Evolutionary conservation across 2,797 vertebrate genomes (phyloP).

Genomic region (Hypotaenidia philippensis): DNA sequence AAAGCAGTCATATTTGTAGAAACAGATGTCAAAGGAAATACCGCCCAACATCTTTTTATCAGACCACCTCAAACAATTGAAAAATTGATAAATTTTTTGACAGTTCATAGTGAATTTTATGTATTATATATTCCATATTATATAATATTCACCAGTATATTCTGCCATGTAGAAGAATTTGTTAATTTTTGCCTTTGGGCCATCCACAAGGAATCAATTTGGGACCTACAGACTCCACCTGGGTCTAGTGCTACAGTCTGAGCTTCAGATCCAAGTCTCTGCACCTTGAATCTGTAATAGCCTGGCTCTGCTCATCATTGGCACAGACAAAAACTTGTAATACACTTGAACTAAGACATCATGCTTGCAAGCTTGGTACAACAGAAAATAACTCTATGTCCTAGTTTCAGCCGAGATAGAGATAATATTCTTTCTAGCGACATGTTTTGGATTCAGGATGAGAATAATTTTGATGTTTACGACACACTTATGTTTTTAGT

Average conservation of each 20-base stretch:
- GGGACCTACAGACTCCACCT: neutral
- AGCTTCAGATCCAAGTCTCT: neutral
- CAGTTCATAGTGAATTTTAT: neutral
- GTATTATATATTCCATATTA: neutral
- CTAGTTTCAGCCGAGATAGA: too few relatives aligned
- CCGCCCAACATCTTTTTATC: neutral
- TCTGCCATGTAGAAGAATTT: neutral
- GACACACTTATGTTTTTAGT: too few relatives aligned
- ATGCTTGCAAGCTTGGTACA: neutral
- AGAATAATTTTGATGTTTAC: too few relatives aligned
- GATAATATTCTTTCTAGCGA: too few relatives aligned
- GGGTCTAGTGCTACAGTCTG: neutral
- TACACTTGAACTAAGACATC: neutral
- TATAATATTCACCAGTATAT: neutral
- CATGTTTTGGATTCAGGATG: too few relatives aligned
- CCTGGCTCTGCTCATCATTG: fast-evolving
- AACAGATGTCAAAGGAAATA: neutral
- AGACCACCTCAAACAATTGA: neutral
- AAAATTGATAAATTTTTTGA: neutral
- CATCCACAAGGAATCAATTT: neutral
- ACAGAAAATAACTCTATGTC: neutral
- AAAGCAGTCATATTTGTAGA: neutral
- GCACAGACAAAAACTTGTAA: neutral
- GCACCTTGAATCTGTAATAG: neutral
- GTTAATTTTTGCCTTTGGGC: neutral